Percentiles rank a stretch among this genome's conserved stretches.
These are phyloP conservation scores for Athene noctua DNA, from an alignment of 2,113 vertebrate genomes.

Conservation along the genomic window DNA sequence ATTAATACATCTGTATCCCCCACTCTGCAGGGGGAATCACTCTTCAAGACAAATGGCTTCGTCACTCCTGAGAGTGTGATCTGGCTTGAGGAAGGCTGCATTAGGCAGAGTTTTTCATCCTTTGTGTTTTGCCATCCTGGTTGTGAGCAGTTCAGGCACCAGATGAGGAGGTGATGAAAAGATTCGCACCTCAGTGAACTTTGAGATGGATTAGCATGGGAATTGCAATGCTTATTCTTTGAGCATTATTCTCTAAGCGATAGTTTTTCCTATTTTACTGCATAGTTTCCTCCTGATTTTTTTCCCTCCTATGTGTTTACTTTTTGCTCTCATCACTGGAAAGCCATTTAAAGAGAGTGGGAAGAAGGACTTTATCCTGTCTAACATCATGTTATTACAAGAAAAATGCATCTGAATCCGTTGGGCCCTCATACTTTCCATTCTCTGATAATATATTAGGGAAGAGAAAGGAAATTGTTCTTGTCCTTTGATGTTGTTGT, in stretches of 20 bases:
- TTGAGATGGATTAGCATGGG: conserved; percentile 42
- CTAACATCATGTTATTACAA: neutral
- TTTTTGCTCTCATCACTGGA: conserved; percentile 21
- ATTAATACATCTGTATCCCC: conserved; percentile 73
- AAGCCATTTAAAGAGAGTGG: conserved; percentile 20
- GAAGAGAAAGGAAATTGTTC: conserved; percentile 40
- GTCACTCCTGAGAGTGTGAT: conserved; percentile 10
- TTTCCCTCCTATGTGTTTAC: neutral
- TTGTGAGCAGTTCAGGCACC: neutral
- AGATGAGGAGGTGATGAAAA: conserved; percentile 48
- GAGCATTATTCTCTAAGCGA: neutral
- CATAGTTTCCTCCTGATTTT: neutral
- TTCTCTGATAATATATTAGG: conserved; percentile 2
- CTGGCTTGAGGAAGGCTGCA: neutral
- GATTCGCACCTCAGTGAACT: conserved; percentile 37
- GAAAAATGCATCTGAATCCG: conserved; percentile 20
- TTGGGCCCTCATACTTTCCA: neutral
- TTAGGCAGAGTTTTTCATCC: neutral
- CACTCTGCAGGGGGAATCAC: conserved; percentile 55
- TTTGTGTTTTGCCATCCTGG: conserved; percentile 9
- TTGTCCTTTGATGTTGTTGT: conserved; percentile 37
- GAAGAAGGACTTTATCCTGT: conserved; percentile 14
- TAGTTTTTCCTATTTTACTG: conserved; percentile 57
- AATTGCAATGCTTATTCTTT: conserved; percentile 23
- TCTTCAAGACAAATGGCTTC: conserved; percentile 71